A percentile compares a stretch with the other conserved stretches of the same genome.
phyloP scores from a whole-genome alignment of 2,888 invertebrate species.

The Aporophyla lueneburgensis region DNA sequence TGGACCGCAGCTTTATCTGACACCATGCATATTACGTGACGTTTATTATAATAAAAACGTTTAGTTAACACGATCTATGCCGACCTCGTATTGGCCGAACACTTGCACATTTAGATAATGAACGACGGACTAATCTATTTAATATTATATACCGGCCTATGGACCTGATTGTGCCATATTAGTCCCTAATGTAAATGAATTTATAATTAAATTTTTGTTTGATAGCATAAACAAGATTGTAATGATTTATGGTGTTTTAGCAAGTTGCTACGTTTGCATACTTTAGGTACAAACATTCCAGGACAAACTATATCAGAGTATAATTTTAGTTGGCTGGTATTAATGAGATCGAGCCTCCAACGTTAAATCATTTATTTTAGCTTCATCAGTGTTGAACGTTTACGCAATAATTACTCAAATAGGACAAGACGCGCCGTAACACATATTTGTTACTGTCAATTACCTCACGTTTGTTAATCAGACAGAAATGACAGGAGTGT shows the following conservation, averaged over 20 bases:
- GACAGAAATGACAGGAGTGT: constrained; percentile 62
- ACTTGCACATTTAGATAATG: constrained; percentile 81
- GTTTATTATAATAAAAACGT: constrained; percentile 85
- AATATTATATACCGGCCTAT: constrained; percentile 5
- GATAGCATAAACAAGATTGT: constrained; percentile 42
- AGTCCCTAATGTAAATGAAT: constrained; percentile 27
- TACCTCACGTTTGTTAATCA: constrained; percentile 59
- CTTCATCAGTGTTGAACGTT: constrained; percentile 22
- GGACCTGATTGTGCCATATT: constrained; percentile 23
- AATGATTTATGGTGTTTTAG: constrained; percentile 49
- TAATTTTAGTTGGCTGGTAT: constrained; percentile 5
- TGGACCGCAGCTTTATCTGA: constrained; percentile 89
- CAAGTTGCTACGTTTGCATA: constrained; percentile 39
- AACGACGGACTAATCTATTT: constrained; percentile 57
- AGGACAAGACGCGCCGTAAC: constrained; percentile 12
- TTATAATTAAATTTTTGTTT: constrained; percentile 46
- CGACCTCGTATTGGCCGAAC: constrained; percentile 77
- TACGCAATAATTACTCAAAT: constrained; percentile 37
- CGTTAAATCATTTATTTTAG: constrained; percentile 13
- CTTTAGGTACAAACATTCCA: constrained; percentile 46
- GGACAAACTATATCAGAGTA: constrained; percentile 21
- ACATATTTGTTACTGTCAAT: constrained; percentile 67
- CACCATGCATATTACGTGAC: constrained; percentile 83
- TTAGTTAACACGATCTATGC: constrained; percentile 83
- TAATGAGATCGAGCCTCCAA: constrained; percentile 23